A percentile compares a stretch with the other conserved stretches of the same genome.
Conservation (phyloP, 2,888 invertebrate genomes). For the Lycia hirtaria region DNA sequence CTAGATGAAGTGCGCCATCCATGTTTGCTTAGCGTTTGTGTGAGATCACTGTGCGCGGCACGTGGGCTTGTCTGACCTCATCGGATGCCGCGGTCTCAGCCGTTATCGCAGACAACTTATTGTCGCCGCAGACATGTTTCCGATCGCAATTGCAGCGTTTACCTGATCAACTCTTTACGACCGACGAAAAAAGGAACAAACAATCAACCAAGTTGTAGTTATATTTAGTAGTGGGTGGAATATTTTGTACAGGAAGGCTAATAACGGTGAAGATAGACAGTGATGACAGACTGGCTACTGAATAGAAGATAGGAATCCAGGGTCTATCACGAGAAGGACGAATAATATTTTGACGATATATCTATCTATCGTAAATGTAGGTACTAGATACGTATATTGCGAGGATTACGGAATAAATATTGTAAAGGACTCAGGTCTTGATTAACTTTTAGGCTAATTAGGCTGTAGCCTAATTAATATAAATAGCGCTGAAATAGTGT, state of each 20-base stretch:
- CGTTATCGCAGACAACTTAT: conserved; percentile 32
- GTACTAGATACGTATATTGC: no score
- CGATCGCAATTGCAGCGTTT: conserved; percentile 9
- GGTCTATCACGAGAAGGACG: no score
- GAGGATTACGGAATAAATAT: no score
- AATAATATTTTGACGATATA: no score
- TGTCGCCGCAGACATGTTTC: conserved; percentile 17
- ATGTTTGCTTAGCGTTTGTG: conserved; percentile 17
- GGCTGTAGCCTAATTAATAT: no score
- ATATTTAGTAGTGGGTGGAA: background rate
- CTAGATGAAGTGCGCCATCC: conserved; percentile 2
- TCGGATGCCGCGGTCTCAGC: conserved; percentile 23
- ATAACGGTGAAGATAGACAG: no score
- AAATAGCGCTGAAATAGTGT: no score
- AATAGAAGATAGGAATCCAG: no score
- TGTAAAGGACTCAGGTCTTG: no score
- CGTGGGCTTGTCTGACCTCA: conserved; percentile 40
- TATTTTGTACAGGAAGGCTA: background rate
- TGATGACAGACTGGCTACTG: no score
- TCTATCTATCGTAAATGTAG: no score
- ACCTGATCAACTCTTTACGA: conserved; percentile 8
- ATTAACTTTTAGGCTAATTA: no score
- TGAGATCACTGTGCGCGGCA: conserved; percentile 33
- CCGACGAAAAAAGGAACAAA: background rate
- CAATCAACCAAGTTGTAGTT: background rate